phyloP scores from a whole-genome alignment of 2,113 vertebrate genomes.

The Cochlearius cochlearius region DNA sequence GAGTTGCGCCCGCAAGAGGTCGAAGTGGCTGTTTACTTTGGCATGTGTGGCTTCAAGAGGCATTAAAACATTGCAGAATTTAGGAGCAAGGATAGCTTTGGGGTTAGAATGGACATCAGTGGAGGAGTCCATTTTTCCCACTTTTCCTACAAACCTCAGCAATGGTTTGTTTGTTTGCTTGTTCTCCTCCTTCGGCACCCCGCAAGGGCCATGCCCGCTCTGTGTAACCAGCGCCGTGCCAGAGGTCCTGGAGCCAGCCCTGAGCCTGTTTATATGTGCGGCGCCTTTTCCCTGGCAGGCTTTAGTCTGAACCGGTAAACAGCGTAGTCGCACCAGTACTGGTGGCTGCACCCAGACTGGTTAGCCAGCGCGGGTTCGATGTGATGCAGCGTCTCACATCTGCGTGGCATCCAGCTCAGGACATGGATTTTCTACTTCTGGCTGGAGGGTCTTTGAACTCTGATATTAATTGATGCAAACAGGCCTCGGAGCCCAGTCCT shows the following conservation, averaged over 20 bases:
- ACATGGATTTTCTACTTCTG: neutral
- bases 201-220: rapidly evolving
- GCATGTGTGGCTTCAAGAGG: neutral
- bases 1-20: neutral
- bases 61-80: neutral
- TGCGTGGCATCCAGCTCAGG: neutral
- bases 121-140: neutral
- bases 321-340: neutral
- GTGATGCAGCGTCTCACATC: neutral
- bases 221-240: rapidly evolving
- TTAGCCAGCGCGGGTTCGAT: neutral
- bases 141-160: neutral
- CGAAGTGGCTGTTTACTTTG: neutral
- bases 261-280: rapidly evolving
- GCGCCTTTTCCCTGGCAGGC: neutral
- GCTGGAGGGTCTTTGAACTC: neutral
- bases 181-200: neutral
- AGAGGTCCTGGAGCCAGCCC: neutral
- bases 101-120: neutral
- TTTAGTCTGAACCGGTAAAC: neutral
- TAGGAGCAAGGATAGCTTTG: neutral
- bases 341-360: neutral
- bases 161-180: neutral
- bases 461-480: neutral
- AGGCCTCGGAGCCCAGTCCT: neutral